Evolutionary conservation across 1,140 invertebrate species (phyloP), one percentile per base, ranked within the genome.

Genomic region (Galendromus occidentalis): DNA sequence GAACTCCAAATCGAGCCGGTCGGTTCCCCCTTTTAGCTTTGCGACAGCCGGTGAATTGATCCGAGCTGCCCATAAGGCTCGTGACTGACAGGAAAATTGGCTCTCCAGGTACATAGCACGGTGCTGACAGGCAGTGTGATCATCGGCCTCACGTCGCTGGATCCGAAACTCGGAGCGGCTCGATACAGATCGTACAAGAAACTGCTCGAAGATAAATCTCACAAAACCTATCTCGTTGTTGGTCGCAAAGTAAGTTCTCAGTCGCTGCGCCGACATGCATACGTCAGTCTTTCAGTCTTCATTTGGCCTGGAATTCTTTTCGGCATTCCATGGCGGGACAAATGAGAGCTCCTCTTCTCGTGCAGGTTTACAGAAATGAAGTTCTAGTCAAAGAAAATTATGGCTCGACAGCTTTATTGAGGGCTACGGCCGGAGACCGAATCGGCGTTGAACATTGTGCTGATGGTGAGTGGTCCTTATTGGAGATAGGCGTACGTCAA

Each of bases 201-300:
- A 22, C 51, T 59, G 14, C 51, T 59, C 33, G 51, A 17, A 2
- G 51, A 59, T 25, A 14, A 25, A 1, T 14, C 25, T 33, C 25
- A 18, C 9, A 25, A 29, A 25, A 59, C 51, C 51, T 59, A 33
- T 59, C 51, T 59, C 12, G 51, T 59, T 5, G 45, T 69, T 82
- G 47, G 80, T 78, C 65, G 80, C 79, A 63, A 80, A 80, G 71
- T 88, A 81, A 70, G 80, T 85, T 67, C 85, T 85, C 0, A 86
- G 83, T 44, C 42, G 14, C n/a, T 14, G 14, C n/a, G 14, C 45
- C 22, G 25, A 29, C 20, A 20, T 2, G 20, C 14, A 25, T 29
- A 22, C 2, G 25, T 6, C 18, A 47, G 45, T 6, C 22, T 9
- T 25, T 14, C 45, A 4, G 18, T 47, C 14, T 47, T 22, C 33